A percentile compares a stretch with the other conserved stretches of the same genome.
These are phyloP conservation scores for Phenganax subtilis DNA, from an alignment of 92 coral and sea anemone genomes.

Conservation along the genomic window DNA sequence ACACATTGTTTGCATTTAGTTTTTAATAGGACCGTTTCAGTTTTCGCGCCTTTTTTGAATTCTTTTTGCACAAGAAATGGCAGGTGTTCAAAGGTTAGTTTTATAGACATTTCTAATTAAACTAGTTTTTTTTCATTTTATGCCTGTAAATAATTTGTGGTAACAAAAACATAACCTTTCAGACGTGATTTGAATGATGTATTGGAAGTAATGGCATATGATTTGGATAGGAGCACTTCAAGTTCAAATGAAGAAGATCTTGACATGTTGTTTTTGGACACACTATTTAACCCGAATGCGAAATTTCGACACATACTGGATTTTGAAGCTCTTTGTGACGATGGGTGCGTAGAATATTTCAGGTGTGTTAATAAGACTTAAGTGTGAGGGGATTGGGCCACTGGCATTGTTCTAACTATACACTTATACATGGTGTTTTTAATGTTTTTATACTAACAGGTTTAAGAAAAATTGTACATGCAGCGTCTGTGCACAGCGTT, in stretches of 20 bases:
- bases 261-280: conserved; percentile 34
- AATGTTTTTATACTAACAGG: conserved; percentile 4
- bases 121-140: neutral
- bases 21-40: neutral
- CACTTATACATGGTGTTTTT: neutral
- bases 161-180: neutral
- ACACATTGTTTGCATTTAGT: neutral
- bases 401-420: no score
- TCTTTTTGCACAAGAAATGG: conserved; percentile 1
- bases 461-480: conserved; percentile 51
- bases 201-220: conserved; percentile 1
- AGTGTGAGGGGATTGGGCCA: no score
- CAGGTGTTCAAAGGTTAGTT: conserved; percentile 9
- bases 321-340: conserved; percentile 31
- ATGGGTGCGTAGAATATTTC: conserved; percentile 41
- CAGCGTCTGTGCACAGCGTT: conserved; percentile 45
- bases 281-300: conserved; percentile 2
- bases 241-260: conserved; percentile 31
- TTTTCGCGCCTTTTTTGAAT: neutral
- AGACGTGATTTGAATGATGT: neutral
- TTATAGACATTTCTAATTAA: neutral
- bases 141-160: neutral
- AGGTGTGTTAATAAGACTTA: conserved; percentile 15
- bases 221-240: conserved; percentile 4
- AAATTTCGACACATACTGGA: conserved; percentile 29